These are phyloP conservation scores for Agriopis leucophaearia DNA, from an alignment of 2,888 invertebrate species.

Conservation along the genomic window DNA sequence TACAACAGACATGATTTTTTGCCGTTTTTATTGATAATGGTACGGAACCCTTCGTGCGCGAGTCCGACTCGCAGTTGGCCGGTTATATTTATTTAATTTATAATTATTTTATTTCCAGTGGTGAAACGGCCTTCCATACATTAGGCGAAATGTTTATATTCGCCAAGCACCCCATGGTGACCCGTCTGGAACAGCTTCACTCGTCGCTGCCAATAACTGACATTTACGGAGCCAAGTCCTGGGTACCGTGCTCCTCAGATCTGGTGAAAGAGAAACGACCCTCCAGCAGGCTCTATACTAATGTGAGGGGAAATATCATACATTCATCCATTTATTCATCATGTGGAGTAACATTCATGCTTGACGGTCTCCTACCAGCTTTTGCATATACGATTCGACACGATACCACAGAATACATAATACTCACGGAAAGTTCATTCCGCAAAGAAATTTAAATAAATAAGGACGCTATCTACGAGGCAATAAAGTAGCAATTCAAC, in stretches of 20 bases:
- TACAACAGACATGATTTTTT: too few species aligned
- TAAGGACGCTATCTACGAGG: too few species aligned
- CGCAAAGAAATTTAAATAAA: too few species aligned
- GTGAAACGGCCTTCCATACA: conserved; percentile 96
- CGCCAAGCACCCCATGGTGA: conserved; percentile 97
- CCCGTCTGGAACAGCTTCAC: conserved; percentile 90
- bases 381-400: too few species aligned
- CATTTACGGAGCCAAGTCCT: conserved; percentile 96
- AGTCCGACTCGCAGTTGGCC: too few species aligned
- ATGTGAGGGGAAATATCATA: conserved; percentile 82
- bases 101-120: conserved; percentile 84
- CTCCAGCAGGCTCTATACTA: conserved; percentile 87
- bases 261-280: conserved; percentile 81
- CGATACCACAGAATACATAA: too few species aligned
- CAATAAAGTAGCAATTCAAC: too few species aligned
- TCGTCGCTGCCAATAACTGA: conserved; percentile 93
- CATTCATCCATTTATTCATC: background rate
- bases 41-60: too few species aligned
- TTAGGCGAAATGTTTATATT: conserved; percentile 91
- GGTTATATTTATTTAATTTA: background rate
- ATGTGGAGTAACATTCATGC: too few species aligned
- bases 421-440: too few species aligned
- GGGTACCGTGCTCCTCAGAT: conserved; percentile 88
- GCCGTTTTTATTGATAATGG: too few species aligned
- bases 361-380: too few species aligned